Evolutionary conservation across 2,888 invertebrate genomes (phyloP).

Genomic region (Cephus pygmeus): DNA sequence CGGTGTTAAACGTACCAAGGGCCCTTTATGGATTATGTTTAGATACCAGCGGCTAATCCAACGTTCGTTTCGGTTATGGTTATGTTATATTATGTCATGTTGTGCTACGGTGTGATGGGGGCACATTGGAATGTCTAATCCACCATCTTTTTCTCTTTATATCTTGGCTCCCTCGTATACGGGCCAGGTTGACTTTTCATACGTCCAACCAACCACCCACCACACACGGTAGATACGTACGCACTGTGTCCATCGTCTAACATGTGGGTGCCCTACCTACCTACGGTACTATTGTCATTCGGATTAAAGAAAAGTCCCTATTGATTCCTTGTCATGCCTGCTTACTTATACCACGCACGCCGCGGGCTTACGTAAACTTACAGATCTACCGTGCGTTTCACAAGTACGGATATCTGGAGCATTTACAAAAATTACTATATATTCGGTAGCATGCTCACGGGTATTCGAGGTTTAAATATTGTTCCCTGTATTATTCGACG

Average conservation of each 20-base stretch:
- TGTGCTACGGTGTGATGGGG: background rate
- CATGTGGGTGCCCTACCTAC: slow-evolving; percentile 11
- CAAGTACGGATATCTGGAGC: no score
- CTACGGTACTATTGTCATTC: slow-evolving; percentile 19
- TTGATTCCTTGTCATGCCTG: slow-evolving; percentile 17
- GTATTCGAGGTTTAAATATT: no score
- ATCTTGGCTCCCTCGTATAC: background rate
- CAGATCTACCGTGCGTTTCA: no score
- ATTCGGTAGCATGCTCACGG: no score
- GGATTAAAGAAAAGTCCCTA: slow-evolving; percentile 22
- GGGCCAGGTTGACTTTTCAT: background rate
- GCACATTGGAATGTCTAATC: slow-evolving; percentile 5
- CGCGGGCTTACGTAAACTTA: slow-evolving; percentile 7
- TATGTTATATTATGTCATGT: slow-evolving; percentile 2
- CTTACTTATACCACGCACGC: slow-evolving; percentile 12
- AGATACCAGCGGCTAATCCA: background rate
- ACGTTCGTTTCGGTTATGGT: background rate
- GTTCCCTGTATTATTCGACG: no score
- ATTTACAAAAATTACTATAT: no score
- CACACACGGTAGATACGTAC: slow-evolving; percentile 7
- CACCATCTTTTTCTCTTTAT: background rate
- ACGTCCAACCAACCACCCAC: slow-evolving; percentile 1
- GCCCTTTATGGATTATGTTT: background rate
- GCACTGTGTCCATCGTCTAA: slow-evolving; percentile 6
- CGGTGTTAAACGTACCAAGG: background rate